phyloP scores from a whole-genome alignment of 1,140 invertebrate species.

The Leptopilina boulardi region DNA sequence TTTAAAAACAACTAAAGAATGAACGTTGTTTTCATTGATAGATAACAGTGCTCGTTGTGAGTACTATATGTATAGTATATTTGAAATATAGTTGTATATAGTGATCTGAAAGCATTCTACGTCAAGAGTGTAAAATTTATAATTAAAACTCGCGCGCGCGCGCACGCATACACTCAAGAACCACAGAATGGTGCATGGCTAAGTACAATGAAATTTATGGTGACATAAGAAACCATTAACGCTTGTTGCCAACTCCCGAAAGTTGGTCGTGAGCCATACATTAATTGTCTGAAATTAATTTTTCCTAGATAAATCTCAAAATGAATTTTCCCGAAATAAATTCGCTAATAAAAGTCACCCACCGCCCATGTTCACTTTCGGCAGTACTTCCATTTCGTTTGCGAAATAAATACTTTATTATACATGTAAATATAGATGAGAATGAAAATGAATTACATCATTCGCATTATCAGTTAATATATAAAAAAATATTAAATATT shows the following conservation, averaged over 20 bases:
- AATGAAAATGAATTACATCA: neutral
- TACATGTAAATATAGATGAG: too few species aligned
- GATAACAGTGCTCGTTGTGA: constrained; percentile 4
- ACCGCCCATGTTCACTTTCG: constrained; percentile 17
- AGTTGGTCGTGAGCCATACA: constrained; percentile 58
- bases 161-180: too few species aligned
- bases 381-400: neutral
- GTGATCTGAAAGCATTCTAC: constrained; percentile 22
- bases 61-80: too few species aligned
- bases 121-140: constrained; percentile 53
- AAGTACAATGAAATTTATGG: constrained; percentile 66
- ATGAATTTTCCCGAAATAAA: constrained; percentile 55
- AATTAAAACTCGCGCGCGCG: constrained; percentile 56
- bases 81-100: too few species aligned
- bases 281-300: constrained; percentile 64
- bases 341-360: constrained; percentile 30
- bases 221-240: constrained; percentile 55
- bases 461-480: too few species aligned
- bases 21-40: constrained; percentile 20
- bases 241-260: constrained; percentile 54
- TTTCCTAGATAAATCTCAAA: constrained; percentile 58
- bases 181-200: constrained; percentile 53
- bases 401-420: constrained; percentile 11
- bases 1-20: neutral
- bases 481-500: too few species aligned